Percentiles rank a stretch among this genome's conserved stretches.
Evolutionary conservation across 2,888 invertebrate species (phyloP).

Genomic region (Stenotaenia linearis): DNA sequence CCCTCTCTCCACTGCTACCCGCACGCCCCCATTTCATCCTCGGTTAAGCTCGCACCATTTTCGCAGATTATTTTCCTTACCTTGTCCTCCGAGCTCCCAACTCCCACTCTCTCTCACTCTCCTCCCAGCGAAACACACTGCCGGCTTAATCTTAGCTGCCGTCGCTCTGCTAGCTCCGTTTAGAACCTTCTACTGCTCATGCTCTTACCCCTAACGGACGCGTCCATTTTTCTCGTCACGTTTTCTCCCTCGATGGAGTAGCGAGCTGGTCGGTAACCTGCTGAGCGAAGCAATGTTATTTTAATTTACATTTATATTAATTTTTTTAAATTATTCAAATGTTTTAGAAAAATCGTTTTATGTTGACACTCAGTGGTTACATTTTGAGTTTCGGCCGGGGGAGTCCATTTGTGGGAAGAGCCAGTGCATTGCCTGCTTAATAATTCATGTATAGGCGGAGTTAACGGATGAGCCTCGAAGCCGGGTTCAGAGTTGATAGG

Average conservation of each 20-base stretch:
- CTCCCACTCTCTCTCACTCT: neutral
- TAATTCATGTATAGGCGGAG: constrained; percentile 24
- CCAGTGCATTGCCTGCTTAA: neutral
- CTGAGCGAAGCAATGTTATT: neutral
- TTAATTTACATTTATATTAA: neutral
- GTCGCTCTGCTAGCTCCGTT: constrained; percentile 10
- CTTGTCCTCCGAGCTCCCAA: neutral
- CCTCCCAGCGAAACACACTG: constrained; percentile 19
- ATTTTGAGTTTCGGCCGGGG: neutral
- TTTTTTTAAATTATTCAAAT: neutral
- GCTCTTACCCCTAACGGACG: neutral
- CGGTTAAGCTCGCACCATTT: neutral
- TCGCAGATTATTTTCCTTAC: neutral
- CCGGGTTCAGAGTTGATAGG: constrained; percentile 4
- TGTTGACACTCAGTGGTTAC: neutral
- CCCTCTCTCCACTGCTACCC: neutral
- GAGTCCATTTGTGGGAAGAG: constrained; percentile 9
- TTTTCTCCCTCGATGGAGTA: neutral
- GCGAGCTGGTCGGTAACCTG: neutral
- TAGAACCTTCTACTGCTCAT: constrained; percentile 14
- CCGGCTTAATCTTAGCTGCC: constrained; percentile 26
- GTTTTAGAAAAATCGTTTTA: neutral
- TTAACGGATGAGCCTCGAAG: neutral
- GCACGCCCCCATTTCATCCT: neutral
- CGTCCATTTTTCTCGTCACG: neutral